phyloP scores from a whole-genome alignment of 2,888 invertebrate genomes.

The Deilephila elpenor region DNA sequence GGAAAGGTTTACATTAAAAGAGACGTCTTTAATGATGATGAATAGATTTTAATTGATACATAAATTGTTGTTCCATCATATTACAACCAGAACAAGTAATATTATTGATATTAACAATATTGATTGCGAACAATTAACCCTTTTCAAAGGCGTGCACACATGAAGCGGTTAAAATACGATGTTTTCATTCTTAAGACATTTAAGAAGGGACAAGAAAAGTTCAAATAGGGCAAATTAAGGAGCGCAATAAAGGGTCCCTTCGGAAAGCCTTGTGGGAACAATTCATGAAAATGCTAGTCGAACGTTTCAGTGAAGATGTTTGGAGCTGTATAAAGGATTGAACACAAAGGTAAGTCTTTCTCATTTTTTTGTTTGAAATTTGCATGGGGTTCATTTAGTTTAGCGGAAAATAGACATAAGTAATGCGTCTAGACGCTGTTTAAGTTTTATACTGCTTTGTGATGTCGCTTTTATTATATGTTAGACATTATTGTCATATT shows the following conservation, averaged over 20 bases:
- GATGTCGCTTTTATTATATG: neutral
- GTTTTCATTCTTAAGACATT: conserved; percentile 60
- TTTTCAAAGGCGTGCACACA: conserved; percentile 44
- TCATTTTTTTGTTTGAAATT: conserved; percentile 27
- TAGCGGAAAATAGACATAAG: neutral
- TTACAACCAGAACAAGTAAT: no score
- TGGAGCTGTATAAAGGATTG: conserved; percentile 64
- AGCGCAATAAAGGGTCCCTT: conserved; percentile 74
- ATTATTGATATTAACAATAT: neutral
- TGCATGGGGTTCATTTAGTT: conserved; percentile 25
- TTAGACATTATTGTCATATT: neutral
- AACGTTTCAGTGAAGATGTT: conserved; percentile 67
- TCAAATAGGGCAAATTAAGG: conserved; percentile 77
- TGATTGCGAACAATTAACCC: neutral
- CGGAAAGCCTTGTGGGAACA: conserved; percentile 71
- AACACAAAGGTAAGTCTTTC: conserved; percentile 48
- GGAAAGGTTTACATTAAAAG: conserved; percentile 39
- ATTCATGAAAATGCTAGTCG: conserved; percentile 72
- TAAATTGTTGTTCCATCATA: no score
- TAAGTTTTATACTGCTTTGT: neutral
- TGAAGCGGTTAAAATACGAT: conserved; percentile 57
- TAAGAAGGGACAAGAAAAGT: conserved; percentile 69
- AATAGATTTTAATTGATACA: no score
- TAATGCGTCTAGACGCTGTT: neutral
- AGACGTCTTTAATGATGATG: no score